Conservation (phyloP, 2,113 vertebrate genomes). For the Phrynosoma blainvillii region DNA sequence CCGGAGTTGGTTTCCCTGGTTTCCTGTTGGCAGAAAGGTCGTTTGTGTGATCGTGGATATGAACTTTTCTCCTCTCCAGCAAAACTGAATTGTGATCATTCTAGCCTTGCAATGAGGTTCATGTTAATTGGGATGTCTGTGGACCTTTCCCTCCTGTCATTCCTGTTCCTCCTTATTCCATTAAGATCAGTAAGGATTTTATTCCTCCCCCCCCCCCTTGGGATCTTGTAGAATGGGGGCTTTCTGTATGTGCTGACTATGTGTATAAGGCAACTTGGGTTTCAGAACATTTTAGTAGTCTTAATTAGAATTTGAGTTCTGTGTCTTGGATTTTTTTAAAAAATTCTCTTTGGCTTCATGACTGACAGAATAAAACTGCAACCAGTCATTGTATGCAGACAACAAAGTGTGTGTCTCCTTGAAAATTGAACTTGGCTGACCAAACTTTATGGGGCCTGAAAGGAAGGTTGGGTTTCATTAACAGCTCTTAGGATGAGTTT, state of each 20-base stretch:
- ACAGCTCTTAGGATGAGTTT: not conserved
- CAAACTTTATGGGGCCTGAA: constrained; percentile 11
- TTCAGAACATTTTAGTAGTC: not conserved
- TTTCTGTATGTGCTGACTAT: not conserved
- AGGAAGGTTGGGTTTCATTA: constrained; percentile 10
- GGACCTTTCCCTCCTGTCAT: no score
- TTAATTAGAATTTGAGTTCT: not conserved
- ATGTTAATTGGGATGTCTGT: not conserved
- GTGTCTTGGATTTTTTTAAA: not conserved
- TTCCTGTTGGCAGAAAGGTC: not conserved
- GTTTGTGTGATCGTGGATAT: not conserved
- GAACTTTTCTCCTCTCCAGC: not conserved
- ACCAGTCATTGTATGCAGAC: not conserved
- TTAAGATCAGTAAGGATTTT: not conserved
- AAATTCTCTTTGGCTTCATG: not conserved
- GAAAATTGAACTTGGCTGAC: not conserved
- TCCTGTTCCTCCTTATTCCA: not conserved
- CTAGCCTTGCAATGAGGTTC: not conserved
- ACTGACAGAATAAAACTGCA: not conserved
- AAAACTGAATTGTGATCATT: no score
- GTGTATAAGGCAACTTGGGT: not conserved
- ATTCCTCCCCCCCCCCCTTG: not conserved
- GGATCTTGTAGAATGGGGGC: not conserved
- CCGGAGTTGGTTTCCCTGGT: no score
- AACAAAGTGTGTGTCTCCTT: not conserved